Conservation (phyloP, 2,888 invertebrate species). For the Cheilosia grossa region DNA sequence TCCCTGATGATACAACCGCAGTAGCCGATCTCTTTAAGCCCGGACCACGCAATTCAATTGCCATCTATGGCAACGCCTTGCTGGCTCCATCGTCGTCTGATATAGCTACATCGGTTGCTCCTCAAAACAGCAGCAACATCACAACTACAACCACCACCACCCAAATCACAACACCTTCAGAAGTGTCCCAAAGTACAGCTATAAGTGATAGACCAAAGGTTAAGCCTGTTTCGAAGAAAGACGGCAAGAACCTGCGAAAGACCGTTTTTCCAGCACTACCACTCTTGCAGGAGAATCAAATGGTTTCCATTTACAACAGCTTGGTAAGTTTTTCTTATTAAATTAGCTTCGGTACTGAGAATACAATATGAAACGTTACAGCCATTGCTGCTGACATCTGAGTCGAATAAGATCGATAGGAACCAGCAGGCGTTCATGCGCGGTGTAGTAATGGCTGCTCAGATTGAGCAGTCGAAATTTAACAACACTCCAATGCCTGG, state of each 20-base stretch:
- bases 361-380: constrained; percentile 19
- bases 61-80: constrained; percentile 59
- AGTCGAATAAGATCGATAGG: constrained; percentile 77
- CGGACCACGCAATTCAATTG: constrained; percentile 51
- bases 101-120: constrained; percentile 57
- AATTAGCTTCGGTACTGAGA: neutral
- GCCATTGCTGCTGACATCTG: constrained; percentile 77
- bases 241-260: constrained; percentile 89
- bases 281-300: constrained; percentile 81
- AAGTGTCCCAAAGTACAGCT: constrained; percentile 87
- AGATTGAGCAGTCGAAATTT: constrained; percentile 74
- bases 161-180: constrained; percentile 83
- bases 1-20: constrained; percentile 58
- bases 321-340: constrained; percentile 80
- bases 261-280: constrained; percentile 82
- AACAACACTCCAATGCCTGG: constrained; percentile 66
- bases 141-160: constrained; percentile 76
- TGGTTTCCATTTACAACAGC: constrained; percentile 83
- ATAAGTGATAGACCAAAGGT: constrained; percentile 93
- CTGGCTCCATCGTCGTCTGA: constrained; percentile 56
- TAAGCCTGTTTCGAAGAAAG: constrained; percentile 91
- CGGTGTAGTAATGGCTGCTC: constrained; percentile 75
- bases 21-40: constrained; percentile 68
- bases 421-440: constrained; percentile 78
- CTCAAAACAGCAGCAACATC: constrained; percentile 72